Percentiles rank a stretch among this genome's conserved stretches.
These are phyloP conservation scores for Adelges cooleyi DNA, from an alignment of 1,140 invertebrate genomes.

Conservation along the genomic window DNA sequence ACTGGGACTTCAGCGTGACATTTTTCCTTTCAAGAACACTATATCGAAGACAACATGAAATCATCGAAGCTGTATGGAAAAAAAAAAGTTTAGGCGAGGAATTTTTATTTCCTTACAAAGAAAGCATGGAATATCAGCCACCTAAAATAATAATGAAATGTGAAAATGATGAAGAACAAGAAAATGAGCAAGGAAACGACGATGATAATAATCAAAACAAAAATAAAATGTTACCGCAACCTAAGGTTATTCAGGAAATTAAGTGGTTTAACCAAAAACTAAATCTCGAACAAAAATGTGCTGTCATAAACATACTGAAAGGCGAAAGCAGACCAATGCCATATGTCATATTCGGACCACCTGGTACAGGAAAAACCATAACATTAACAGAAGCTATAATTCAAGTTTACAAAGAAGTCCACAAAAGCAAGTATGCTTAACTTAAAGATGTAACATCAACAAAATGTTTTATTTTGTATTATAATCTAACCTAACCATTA, in stretches of 20 bases:
- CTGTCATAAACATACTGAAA: conserved; percentile 63
- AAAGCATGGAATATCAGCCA: background rate
- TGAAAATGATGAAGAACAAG: no score
- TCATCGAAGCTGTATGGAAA: conserved; percentile 35
- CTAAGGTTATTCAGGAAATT: conserved; percentile 34
- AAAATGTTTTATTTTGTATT: no score
- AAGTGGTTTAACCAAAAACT: conserved; percentile 61
- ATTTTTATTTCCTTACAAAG: conserved; percentile 13
- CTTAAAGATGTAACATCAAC: no score
- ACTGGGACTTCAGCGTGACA: conserved; percentile 50
- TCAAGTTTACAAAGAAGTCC: conserved; percentile 56
- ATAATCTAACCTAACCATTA: no score
- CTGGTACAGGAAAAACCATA: conserved; percentile 92
- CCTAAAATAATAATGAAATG: background rate
- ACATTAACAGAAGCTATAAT: conserved; percentile 78
- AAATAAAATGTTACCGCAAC: background rate
- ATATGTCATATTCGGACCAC: conserved; percentile 86
- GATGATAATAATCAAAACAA: no score
- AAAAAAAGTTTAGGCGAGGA: background rate
- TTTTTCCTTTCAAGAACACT: conserved; percentile 41
- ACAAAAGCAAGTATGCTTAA: conserved; percentile 43
- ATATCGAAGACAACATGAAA: conserved; percentile 41
- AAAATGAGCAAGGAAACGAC: no score
- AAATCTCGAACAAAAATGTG: conserved; percentile 67
- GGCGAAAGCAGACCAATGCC: conserved; percentile 62